A percentile compares a stretch with the other conserved stretches of the same genome.
phyloP scores from a whole-genome alignment of 2,888 invertebrate genomes.

The Marasmarcha lunaedactyla region DNA sequence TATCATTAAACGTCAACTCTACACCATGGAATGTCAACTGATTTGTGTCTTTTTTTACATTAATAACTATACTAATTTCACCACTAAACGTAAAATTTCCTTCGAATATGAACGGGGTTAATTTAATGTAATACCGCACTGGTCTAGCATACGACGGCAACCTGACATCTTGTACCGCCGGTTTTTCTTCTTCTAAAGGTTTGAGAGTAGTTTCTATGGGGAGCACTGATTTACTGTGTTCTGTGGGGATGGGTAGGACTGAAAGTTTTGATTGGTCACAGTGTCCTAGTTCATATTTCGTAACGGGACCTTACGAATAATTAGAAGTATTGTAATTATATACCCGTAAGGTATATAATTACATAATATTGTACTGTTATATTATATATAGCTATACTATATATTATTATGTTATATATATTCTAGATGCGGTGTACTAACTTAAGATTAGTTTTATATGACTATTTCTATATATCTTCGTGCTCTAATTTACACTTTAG shows the following conservation, averaged over 20 bases:
- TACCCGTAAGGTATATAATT: too few species aligned
- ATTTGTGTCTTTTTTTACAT: conserved; percentile 71
- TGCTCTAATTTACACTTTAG: too few species aligned
- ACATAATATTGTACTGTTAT: too few species aligned
- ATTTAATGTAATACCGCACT: conserved; percentile 75
- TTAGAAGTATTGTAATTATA: too few species aligned
- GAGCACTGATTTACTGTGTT: conserved; percentile 41
- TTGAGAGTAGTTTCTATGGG: conserved; percentile 38
- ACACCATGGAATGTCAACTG: conserved; percentile 82
- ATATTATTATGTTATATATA: too few species aligned
- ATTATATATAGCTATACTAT: too few species aligned
- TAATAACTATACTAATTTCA: conserved; percentile 73
- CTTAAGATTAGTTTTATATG: too few species aligned
- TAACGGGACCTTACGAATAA: too few species aligned
- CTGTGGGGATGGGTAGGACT: conserved; percentile 50
- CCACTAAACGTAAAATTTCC: conserved; percentile 86
- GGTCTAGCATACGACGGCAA: conserved; percentile 77
- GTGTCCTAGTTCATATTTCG: conserved; percentile 52
- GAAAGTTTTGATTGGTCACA: conserved; percentile 51
- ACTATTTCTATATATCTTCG: too few species aligned
- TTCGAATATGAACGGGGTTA: conserved; percentile 79
- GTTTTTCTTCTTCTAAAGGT: conserved; percentile 21
- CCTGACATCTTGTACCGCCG: conserved; percentile 68
- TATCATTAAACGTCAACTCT: conserved; percentile 74
- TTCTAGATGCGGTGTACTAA: too few species aligned